Base-by-base conservation (phyloP, 2,888 invertebrate species). In the Ophonus ardosiacus region DNA sequence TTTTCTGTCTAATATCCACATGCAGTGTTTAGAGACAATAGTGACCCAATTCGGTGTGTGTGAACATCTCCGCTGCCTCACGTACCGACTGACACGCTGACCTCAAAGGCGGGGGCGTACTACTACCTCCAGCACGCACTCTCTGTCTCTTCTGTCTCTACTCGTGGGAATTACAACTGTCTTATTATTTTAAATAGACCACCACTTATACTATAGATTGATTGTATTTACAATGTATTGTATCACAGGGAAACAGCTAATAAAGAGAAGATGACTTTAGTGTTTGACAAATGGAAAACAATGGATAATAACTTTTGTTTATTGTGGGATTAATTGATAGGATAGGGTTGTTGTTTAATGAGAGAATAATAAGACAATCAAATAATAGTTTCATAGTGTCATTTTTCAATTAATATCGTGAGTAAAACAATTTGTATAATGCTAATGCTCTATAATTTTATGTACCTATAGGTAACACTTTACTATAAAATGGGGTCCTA, bases 61-160 rank as follows among this genome's bases (percentile, higher is more conserved):
- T 51, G 43, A 51, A 51, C 43, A 8, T 51, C 10, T 51, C 10
- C 31, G 43, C 13, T 8, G 43, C 43, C 13, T 51, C 43, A 51
- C 43, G 43, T 51, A 51, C 43, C 43, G 43, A 0, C 21, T 68
- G 68, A 68, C 68, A 68, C 38, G 31, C 68, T 68, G 68, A 68
- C 68, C 68, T 68, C 21, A 5, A 18, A 17, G 18, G 68, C 68
- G 68, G 68, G 68, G 31, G 68, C 68, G 68, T 68, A 68, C n/a
- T 31, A 31, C 31, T 31, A 31, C 31, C 31, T 31, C 31, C 31
- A 31, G 31, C 31, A 31, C 31, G 31, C 31, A 31, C 31, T 31
- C 3, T 31, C 31, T 31, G 31, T 24, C 1, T 24, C 1, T 31
- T 24, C 1, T 24, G 24, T 31, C 68, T 21, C 18, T n/a, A 13